Conservation (phyloP, 1,140 invertebrate species). For the Pinna nobilis region DNA sequence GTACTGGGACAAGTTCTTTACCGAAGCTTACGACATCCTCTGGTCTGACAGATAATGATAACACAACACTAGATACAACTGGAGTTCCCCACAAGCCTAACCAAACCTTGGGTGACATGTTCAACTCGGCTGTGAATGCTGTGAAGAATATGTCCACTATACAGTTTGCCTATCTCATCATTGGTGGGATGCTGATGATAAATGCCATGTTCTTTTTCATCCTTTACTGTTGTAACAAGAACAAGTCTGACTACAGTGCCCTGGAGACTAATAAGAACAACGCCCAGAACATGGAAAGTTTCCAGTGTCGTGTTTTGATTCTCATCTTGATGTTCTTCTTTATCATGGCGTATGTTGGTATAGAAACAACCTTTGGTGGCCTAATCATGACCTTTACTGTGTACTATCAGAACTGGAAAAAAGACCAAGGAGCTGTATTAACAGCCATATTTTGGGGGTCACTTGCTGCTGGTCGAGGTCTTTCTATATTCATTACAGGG, state of each 20-base stretch:
- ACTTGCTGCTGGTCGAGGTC: slow-evolving; percentile 74
- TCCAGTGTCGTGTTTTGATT: slow-evolving; percentile 46
- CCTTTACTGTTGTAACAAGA: slow-evolving; percentile 71
- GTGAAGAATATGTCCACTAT: slow-evolving; percentile 72
- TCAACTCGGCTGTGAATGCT: slow-evolving; percentile 38
- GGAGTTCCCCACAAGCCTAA: slow-evolving; percentile 1
- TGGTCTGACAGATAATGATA: background rate
- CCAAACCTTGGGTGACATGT: slow-evolving; percentile 24
- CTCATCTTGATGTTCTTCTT: slow-evolving; percentile 74
- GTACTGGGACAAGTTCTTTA: no score
- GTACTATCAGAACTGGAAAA: slow-evolving; percentile 64
- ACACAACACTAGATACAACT: slow-evolving; percentile 42
- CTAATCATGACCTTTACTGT: slow-evolving; percentile 73
- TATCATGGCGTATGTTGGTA: slow-evolving; percentile 75
- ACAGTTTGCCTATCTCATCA: slow-evolving; percentile 75
- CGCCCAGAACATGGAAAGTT: slow-evolving; percentile 19
- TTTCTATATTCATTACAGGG: slow-evolving; percentile 74
- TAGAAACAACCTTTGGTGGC: slow-evolving; percentile 76
- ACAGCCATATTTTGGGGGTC: slow-evolving; percentile 77
- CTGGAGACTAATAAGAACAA: slow-evolving; percentile 25
- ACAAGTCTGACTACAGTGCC: slow-evolving; percentile 24
- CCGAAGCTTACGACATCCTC: slow-evolving; percentile 6
- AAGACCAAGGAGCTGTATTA: slow-evolving; percentile 70
- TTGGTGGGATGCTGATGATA: slow-evolving; percentile 73
- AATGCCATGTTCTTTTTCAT: slow-evolving; percentile 73